Evolutionary conservation across 2,888 invertebrate species (phyloP).

Genomic region (Lasioglossum zephyrum): DNA sequence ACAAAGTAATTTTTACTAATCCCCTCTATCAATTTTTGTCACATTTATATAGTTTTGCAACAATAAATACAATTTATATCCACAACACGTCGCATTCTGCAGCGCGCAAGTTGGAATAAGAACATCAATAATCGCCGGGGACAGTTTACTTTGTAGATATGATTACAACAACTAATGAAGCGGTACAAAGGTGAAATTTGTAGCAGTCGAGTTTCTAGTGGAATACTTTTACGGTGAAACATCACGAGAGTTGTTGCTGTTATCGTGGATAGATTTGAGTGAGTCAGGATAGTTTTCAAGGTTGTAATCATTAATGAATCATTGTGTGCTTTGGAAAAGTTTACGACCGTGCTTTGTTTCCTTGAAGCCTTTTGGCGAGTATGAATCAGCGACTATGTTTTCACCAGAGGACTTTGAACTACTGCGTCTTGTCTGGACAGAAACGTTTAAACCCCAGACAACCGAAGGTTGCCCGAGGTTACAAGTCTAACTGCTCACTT

Average conservation of each 20-base stretch:
- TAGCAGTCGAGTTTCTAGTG: neutral
- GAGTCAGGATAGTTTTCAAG: neutral
- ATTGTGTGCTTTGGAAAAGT: constrained; percentile 29
- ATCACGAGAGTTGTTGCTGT: neutral
- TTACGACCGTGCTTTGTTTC: constrained; percentile 6
- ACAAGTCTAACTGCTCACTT: constrained; percentile 51
- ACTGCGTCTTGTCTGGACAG: constrained; percentile 71
- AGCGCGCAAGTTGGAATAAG: neutral
- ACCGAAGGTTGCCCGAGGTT: constrained; percentile 75
- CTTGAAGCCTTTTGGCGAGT: constrained; percentile 25
- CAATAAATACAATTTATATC: neutral
- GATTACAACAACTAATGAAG: neutral
- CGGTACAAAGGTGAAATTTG: neutral
- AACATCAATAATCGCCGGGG: neutral
- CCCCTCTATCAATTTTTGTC: no score
- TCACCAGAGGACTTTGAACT: constrained; percentile 77
- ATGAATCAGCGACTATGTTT: constrained; percentile 67
- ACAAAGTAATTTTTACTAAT: no score
- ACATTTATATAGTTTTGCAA: neutral
- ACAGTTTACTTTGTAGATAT: neutral
- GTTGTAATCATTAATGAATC: constrained; percentile 29
- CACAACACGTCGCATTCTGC: no score
- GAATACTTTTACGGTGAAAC: neutral
- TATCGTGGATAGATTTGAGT: neutral
- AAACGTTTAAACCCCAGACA: constrained; percentile 68